Base-by-base conservation (phyloP, 2,797 vertebrate genomes). In the Paguma larvata region DNA sequence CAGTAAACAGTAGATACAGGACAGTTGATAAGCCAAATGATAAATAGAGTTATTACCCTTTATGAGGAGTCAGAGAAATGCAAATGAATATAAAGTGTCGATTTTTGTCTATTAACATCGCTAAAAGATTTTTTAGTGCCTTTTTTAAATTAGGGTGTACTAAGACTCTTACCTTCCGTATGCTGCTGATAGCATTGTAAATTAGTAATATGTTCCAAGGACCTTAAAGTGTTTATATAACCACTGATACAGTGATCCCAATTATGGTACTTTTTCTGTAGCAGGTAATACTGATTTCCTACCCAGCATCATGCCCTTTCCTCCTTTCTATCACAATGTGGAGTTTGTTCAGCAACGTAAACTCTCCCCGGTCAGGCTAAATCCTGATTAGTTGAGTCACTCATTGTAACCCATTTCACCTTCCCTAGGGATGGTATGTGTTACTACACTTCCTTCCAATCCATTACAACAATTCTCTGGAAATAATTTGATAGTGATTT, bases 391-490 rank as follows among this genome's bases (percentile, higher is more conserved):
- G 46, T 46, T 48, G 72, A 82, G 32, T 82, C 75, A 70, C 4
- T 34, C 23, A 0, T 16, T 18, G 8, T 86, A 23, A 77, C 32
- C 8, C 34, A 12, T 78, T 83, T 93, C 13, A 16, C 30, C 9
- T 62, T 82, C 16, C 16, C 32, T 15, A 38, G 30, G 4, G 27
- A 13, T 14, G 1, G 78, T 27, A 13, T 6, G 53, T 53, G 19
- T 67, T 85, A 62, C 23, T 44, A 18, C 34, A 53, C 75, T 89
- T 89, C 48, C 83, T 89, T 84, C 46, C 30, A 87, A 44, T 51
- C 51, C 46, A 14, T 72, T 77, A 73, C 27, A 90, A 62, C n/a
- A 79, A 18, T 89, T 95, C 30, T 91, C 63, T 97, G 46, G 83
- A 70, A 96, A 67, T 83, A 82, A 83, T 79, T 96, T 87, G 53